phyloP scores from a whole-genome alignment of 2,888 invertebrate species.

The Trachelus iudaicus region DNA sequence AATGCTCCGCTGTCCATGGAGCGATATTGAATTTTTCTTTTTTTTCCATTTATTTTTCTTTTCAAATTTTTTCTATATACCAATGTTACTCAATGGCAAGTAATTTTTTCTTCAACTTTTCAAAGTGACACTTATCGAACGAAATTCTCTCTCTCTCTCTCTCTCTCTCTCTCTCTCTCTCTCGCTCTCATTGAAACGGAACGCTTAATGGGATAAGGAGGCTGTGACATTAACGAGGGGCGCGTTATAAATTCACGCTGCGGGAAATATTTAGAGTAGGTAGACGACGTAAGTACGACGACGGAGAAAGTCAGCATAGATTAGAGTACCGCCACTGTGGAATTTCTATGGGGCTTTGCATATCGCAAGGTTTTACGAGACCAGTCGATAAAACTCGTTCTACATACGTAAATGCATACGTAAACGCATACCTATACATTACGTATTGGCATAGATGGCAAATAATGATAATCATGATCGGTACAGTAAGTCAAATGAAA shows the following conservation, averaged over 20 bases:
- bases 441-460: too few species aligned
- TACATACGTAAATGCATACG: too few species aligned
- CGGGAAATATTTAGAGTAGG: slow-evolving; percentile 56
- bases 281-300: slow-evolving; percentile 39
- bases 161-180: slow-evolving; percentile 15
- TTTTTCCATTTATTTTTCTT: too few species aligned
- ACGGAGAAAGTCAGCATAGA: slow-evolving; percentile 8
- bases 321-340: not conserved
- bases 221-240: slow-evolving; percentile 1
- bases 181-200: slow-evolving; percentile 12
- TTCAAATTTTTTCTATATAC: too few species aligned
- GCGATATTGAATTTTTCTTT: too few species aligned
- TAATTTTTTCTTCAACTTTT: too few species aligned
- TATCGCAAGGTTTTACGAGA: not conserved
- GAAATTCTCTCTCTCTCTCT: slow-evolving; percentile 16
- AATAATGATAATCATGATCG: too few species aligned
- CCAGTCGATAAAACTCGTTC: too few species aligned
- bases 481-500: too few species aligned
- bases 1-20: too few species aligned
- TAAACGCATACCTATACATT: too few species aligned
- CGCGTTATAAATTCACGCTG: slow-evolving; percentile 50
- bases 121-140: slow-evolving; percentile 23
- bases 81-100: too few species aligned
- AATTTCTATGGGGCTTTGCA: slow-evolving; percentile 5
- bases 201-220: slow-evolving; percentile 14